Conservation (phyloP, 1,140 invertebrate species). For the Dendroctonus ponderosae region DNA sequence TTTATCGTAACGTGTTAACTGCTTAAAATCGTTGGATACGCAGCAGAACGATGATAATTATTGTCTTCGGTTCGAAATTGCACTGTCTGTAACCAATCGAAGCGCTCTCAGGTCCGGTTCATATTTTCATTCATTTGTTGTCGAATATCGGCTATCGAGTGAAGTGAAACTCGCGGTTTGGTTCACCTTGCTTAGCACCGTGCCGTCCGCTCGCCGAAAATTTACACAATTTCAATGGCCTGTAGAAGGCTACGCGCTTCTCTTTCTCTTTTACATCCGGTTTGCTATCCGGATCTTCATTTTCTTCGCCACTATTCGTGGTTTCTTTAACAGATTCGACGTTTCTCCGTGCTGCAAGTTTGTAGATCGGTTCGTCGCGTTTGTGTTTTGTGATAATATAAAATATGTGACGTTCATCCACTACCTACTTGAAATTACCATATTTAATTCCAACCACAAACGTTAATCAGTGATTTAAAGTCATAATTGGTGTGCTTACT, state of each 20-base stretch:
- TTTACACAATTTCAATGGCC: conserved; percentile 33
- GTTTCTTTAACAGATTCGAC: conserved; percentile 22
- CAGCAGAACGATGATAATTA: too few species aligned
- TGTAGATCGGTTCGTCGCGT: neutral
- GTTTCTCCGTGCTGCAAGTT: conserved; percentile 6
- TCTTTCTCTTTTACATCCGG: conserved; percentile 37
- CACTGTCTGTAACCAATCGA: conserved; percentile 2
- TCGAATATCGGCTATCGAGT: conserved; percentile 21
- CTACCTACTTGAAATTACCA: too few species aligned
- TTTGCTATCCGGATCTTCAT: conserved; percentile 34
- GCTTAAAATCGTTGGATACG: too few species aligned
- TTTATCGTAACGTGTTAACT: too few species aligned
- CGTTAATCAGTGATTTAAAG: too few species aligned
- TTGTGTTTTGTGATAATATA: neutral
- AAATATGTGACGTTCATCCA: too few species aligned
- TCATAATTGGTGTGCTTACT: too few species aligned
- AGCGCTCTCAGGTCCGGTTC: conserved; percentile 31
- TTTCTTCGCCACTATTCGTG: conserved; percentile 23
- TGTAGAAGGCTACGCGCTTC: conserved; percentile 24
- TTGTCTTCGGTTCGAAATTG: too few species aligned
- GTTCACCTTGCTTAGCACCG: conserved; percentile 13
- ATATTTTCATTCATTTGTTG: conserved; percentile 33
- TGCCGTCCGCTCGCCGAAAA: conserved; percentile 22
- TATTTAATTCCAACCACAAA: too few species aligned
- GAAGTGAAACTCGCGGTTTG: conserved; percentile 23